Evolutionary conservation across 1,140 invertebrate species (phyloP), one percentile per base, ranked within the genome.

Genomic region (Drosophila sechellia): DNA sequence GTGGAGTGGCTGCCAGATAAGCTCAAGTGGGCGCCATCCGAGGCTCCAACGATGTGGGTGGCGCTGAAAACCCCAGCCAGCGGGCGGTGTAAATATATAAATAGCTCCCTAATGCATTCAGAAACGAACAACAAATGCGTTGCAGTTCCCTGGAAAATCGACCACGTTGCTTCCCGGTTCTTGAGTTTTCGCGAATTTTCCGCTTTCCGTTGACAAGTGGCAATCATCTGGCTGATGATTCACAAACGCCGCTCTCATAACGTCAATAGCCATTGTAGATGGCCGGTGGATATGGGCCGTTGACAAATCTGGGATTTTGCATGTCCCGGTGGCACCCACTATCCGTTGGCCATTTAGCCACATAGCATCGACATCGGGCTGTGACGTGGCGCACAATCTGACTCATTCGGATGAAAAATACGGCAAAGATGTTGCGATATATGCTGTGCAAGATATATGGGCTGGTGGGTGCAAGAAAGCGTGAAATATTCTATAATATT

Each of bases 21-120:
- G 77, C 81, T 85, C 77, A 85, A 84, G 81, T 84, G 81, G 77
- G 61, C 77, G 65, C 81, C 80, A 42, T 34, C 57, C 22, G 31
- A 22, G 50, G 37, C 39, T 61, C 53, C 63, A 60, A 72, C 77
- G 84, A 63, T 77, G 81, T 86, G 80, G 75, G 37, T 80, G 50
- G 59, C 59, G 66, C 39, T 53, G 52, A 31, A 59, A 57, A 69
- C 73, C 58, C 77, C 45, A 52, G 58, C 45, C 59, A 39, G 11
- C 37, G n/a, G 37, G 11, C 13, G 34, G 31, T 35, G 77, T 61
- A 81, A 2, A 8, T 31, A 8, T 31, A 31, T 31, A 31, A 87
- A 87, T 75, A 86, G 59, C 40, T 31, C n/a, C 58, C 63, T 72
- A 85, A 86, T 86, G 81, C 81, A 87, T 56, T 55, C 35, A 15